These are phyloP conservation scores for Isotomurus palustris DNA, from an alignment of 2,888 invertebrate genomes.

Conservation along the genomic window DNA sequence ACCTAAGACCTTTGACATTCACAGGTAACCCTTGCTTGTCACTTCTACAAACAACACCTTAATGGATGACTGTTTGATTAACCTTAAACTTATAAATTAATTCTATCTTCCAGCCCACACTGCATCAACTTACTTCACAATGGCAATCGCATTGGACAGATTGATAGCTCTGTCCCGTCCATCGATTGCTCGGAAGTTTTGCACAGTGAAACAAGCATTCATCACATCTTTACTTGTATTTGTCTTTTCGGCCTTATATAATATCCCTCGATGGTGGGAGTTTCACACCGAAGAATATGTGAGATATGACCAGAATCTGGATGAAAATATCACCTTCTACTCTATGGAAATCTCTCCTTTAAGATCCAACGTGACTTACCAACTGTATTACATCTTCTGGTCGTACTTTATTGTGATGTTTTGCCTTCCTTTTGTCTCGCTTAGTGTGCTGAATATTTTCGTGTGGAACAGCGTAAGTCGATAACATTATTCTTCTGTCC, in stretches of 20 bases:
- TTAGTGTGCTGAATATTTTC: slow-evolving; percentile 30
- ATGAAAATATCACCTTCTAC: slow-evolving; percentile 7
- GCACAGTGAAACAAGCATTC: slow-evolving; percentile 21
- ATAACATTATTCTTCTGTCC: slow-evolving; percentile 1
- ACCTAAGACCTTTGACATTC: slow-evolving; percentile 28
- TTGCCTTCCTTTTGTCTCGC: slow-evolving; percentile 32
- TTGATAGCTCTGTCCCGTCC: slow-evolving; percentile 19
- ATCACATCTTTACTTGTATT: slow-evolving; percentile 2
- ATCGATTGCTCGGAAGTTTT: slow-evolving; percentile 10
- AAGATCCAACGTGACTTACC: slow-evolving; percentile 27
- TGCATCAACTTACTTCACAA: slow-evolving; percentile 32
- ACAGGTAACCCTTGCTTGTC: slow-evolving; percentile 26
- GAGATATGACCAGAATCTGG: not conserved
- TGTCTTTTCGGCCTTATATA: slow-evolving; percentile 23
- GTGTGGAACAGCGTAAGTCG: slow-evolving; percentile 33
- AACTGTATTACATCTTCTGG: slow-evolving; percentile 39
- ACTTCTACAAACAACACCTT: not conserved
- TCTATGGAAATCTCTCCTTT: slow-evolving; percentile 32
- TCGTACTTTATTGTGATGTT: slow-evolving; percentile 35
- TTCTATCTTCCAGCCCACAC: slow-evolving; percentile 22
- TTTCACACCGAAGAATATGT: slow-evolving; percentile 6
- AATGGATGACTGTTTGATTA: too few relatives aligned
- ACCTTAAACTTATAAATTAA: not conserved
- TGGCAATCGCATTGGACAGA: slow-evolving; percentile 32
- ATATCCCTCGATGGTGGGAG: slow-evolving; percentile 30